Evolutionary conservation across 2,113 vertebrate species (phyloP).

Genomic region (Pelmatolapia mariae): DNA sequence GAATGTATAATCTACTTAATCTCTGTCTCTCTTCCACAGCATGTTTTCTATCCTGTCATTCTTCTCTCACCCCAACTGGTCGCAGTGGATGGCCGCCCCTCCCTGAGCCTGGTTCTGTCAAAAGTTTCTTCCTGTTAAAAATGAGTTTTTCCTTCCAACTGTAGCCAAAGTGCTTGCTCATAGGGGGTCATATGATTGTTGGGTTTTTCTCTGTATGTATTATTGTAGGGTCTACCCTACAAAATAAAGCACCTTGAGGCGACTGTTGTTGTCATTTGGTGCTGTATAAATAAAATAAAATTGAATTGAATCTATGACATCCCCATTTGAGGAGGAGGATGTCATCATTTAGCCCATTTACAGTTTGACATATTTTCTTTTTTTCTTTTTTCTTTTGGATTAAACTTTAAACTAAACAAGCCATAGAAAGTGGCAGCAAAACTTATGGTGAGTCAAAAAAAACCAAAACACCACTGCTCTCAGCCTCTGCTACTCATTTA

Average conservation of each 20-base stretch:
- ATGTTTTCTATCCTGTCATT: not conserved
- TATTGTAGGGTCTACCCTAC: not conserved
- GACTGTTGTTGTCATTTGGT: not conserved
- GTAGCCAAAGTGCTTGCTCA: not conserved
- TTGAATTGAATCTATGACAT: not conserved
- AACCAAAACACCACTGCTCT: fast-evolving
- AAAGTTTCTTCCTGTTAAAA: not conserved
- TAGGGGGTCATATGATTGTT: not conserved
- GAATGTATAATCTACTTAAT: not conserved
- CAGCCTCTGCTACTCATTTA: not conserved
- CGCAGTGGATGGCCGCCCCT: not conserved
- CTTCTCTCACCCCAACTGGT: not conserved
- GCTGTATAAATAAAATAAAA: not conserved
- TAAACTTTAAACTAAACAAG: not conserved
- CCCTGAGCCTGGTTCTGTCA: not conserved
- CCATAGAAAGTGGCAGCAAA: fast-evolving
- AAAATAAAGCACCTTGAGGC: not conserved
- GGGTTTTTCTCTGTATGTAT: not conserved
- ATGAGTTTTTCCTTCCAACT: not conserved
- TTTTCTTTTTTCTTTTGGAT: not conserved
- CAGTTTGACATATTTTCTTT: not conserved
- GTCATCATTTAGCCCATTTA: not conserved
- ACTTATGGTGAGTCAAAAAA: not conserved
- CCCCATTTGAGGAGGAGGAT: not conserved
- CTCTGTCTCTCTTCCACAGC: not conserved